These are phyloP conservation scores for Seira ritae DNA, from an alignment of 2,888 invertebrate species.

Conservation along the genomic window DNA sequence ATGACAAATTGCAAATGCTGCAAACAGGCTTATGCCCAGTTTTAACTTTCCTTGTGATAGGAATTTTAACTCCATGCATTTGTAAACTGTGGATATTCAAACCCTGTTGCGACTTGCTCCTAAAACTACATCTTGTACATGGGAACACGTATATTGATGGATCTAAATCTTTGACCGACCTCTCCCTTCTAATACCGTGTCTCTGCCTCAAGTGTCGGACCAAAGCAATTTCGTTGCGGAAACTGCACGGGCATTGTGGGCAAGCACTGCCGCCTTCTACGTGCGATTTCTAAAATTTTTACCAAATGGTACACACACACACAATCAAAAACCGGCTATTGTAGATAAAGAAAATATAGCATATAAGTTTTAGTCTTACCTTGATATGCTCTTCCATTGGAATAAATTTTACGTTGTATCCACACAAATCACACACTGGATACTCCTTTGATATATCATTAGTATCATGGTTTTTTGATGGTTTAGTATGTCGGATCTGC, in stretches of 20 bases:
- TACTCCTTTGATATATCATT: no score
- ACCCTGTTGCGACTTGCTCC: not conserved
- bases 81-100: conserved; percentile 10
- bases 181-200: not conserved
- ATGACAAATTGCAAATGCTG: not conserved
- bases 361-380: not conserved
- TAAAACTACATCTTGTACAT: conserved; percentile 25
- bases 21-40: not conserved
- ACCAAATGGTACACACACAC: no score
- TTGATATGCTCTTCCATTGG: not conserved
- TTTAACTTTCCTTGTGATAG: not conserved
- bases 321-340: no score
- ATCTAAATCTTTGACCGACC: not conserved
- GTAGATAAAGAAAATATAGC: no score
- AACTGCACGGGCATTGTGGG: not conserved
- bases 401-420: not conserved
- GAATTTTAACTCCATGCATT: conserved; percentile 30
- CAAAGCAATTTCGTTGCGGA: not conserved
- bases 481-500: no score
- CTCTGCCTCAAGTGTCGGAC: not conserved
- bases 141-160: not conserved
- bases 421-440: not conserved
- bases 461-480: no score
- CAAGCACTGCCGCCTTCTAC: not conserved
- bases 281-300: not conserved